Evolutionary conservation across 2,888 invertebrate species (phyloP), one percentile per base, ranked within the genome.

Genomic region (Vannuccia rotundouncinata): DNA sequence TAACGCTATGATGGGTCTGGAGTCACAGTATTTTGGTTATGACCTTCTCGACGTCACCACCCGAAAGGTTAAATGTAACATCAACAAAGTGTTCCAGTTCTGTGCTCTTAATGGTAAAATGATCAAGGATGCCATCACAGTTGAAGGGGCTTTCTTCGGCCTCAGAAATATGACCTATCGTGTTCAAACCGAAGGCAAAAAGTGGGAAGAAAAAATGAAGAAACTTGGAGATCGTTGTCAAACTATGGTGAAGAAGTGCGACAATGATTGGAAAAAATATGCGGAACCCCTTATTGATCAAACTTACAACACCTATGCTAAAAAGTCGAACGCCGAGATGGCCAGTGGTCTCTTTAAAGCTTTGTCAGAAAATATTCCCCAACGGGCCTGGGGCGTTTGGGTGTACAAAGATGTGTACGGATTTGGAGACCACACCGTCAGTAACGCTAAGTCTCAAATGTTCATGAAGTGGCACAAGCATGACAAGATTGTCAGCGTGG

Each of bases 161-260:
- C 17, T 45, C 10, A 45, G 45, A 17, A 45, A 45, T 45, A 45
- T 45, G 45, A 45, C 45, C 45, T 45, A 45, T 17, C 45, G 45
- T 5, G 45, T 45, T 45, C 10, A 45, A 5, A 13, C 45, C 5
- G 59, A 31, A 27, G 77, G 77, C 5, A 77, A 77, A 31, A 17
- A n/a, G 22, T 77, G 77, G 17, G 77, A 77, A 77, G 45, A 28
- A 77, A 31, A 66, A 5, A 31, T 25, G 45, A 45, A 31, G 31
- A 77, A 77, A 77, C 2, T 77, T 77, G 77, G 45, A 13, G 77
- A 77, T 45, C 59, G 77, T 45, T 77, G 77, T 45, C 45, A 45
- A 17, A 45, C 45, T 17, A 13, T 45, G 17, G 45, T 45, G 45
- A 45, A 45, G 45, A 45, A 45, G 17, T 45, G 45, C 45, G 5